phyloP scores from a whole-genome alignment of 2,888 invertebrate genomes.

The Aporophyla nigra region DNA sequence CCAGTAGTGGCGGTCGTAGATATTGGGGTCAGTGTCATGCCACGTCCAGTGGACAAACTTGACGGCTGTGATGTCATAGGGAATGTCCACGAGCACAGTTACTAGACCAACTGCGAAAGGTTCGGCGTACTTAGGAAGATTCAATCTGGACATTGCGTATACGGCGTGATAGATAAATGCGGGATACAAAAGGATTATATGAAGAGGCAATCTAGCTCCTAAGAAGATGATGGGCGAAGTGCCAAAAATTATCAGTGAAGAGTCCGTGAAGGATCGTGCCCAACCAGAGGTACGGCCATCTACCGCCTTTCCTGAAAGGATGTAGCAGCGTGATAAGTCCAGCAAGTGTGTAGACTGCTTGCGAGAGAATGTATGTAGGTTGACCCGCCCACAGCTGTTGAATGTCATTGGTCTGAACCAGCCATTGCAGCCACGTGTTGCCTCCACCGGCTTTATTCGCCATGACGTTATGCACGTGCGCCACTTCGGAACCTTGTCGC shows the following conservation, averaged over 20 bases:
- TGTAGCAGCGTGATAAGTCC: slow-evolving; percentile 93
- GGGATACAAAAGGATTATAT: slow-evolving; percentile 93
- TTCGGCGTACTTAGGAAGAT: slow-evolving; percentile 90
- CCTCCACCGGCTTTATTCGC: slow-evolving; percentile 38
- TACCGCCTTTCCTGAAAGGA: slow-evolving; percentile 93
- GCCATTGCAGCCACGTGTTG: slow-evolving; percentile 91
- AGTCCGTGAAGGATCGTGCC: slow-evolving; percentile 94
- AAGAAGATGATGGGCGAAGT: slow-evolving; percentile 93
- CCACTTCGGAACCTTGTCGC: slow-evolving; percentile 19
- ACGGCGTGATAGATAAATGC: slow-evolving; percentile 92
- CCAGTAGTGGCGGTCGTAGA: slow-evolving; percentile 94
- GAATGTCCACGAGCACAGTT: slow-evolving; percentile 94
- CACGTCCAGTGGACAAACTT: slow-evolving; percentile 96
- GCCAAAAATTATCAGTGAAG: slow-evolving; percentile 92
- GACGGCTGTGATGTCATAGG: slow-evolving; percentile 95
- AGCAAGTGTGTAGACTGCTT: slow-evolving; percentile 91
- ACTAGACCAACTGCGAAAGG: slow-evolving; percentile 93
- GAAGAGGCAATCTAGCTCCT: slow-evolving; percentile 93
- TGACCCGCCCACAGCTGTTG: slow-evolving; percentile 92
- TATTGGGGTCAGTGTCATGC: slow-evolving; percentile 94
- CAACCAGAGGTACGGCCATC: slow-evolving; percentile 94
- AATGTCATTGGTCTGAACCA: slow-evolving; percentile 90
- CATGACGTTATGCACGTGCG: slow-evolving; percentile 56
- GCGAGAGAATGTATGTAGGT: slow-evolving; percentile 92
- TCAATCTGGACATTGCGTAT: slow-evolving; percentile 90